Evolutionary conservation across 2,888 invertebrate species (phyloP).

Genomic region (Dysmachus trigonus): DNA sequence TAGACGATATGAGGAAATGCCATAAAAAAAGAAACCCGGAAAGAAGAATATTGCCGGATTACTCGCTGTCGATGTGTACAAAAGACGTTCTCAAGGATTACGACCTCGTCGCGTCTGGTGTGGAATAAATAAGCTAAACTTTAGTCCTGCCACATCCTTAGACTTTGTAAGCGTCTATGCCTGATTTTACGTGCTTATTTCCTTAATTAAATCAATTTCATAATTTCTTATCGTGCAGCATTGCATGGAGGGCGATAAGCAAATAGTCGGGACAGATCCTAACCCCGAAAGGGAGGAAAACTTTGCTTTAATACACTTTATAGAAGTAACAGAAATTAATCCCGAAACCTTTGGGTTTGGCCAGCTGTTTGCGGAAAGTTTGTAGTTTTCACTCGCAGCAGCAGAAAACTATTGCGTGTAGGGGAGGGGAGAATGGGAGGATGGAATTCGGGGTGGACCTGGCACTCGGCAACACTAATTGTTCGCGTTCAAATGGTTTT

Average conservation of each 20-base stretch:
- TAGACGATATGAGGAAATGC: not conserved
- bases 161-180: not conserved
- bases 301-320: not conserved
- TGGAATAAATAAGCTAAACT: not conserved
- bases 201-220: slow-evolving; percentile 9
- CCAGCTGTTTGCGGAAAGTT: not conserved
- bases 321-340: not conserved
- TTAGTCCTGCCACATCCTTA: not conserved
- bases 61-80: not conserved
- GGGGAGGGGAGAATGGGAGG: too few relatives aligned
- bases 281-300: not conserved
- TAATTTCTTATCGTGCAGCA: not conserved
- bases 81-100: not conserved
- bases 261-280: not conserved
- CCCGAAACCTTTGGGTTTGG: not conserved
- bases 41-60: not conserved
- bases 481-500: not conserved
- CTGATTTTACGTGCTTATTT: not conserved
- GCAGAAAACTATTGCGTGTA: not conserved
- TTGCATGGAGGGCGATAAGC: not conserved
- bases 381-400: not conserved
- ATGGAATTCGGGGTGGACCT: not conserved
- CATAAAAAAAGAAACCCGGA: not conserved
- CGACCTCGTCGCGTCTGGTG: not conserved
- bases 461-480: not conserved